These are phyloP conservation scores for Diabrotica undecimpunctata DNA, from an alignment of 1,140 invertebrate genomes.

Conservation along the genomic window DNA sequence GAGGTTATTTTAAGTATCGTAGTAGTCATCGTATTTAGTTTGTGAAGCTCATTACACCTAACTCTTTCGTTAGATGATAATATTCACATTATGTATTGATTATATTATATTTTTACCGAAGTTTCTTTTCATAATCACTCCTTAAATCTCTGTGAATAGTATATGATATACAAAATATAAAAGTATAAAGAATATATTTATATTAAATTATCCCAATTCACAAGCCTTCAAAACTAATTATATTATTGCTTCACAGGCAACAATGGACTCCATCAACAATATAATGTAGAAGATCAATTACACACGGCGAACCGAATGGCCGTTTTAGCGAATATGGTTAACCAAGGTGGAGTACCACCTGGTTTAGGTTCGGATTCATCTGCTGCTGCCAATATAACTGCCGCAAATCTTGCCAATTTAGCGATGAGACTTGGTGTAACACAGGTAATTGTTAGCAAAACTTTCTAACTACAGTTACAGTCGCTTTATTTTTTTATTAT, in stretches of 20 bases:
- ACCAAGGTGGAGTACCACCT: conserved; percentile 52
- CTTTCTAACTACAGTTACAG: not conserved
- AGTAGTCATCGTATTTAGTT: no score
- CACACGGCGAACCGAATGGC: conserved; percentile 71
- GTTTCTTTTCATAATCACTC: no score
- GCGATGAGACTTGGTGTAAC: conserved; percentile 70
- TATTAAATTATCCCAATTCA: no score
- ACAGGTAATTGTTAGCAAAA: conserved; percentile 34
- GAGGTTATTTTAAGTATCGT: no score
- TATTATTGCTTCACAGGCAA: conserved; percentile 36
- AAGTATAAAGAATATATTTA: no score
- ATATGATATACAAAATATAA: no score
- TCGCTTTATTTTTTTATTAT: no score
- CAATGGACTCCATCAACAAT: conserved; percentile 56
- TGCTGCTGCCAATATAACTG: conserved; percentile 54
- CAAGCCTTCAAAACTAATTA: not conserved
- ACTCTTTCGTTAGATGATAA: no score
- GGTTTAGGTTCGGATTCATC: conserved; percentile 46
- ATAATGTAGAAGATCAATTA: conserved; percentile 65
- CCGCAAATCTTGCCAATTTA: conserved; percentile 67
- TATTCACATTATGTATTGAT: no score
- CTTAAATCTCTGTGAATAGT: no score
- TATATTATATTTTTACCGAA: no score
- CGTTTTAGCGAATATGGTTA: conserved; percentile 67
- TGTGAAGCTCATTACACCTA: no score